Conservation (phyloP, 2,113 vertebrate genomes). For the Actenoides hombroni region DNA sequence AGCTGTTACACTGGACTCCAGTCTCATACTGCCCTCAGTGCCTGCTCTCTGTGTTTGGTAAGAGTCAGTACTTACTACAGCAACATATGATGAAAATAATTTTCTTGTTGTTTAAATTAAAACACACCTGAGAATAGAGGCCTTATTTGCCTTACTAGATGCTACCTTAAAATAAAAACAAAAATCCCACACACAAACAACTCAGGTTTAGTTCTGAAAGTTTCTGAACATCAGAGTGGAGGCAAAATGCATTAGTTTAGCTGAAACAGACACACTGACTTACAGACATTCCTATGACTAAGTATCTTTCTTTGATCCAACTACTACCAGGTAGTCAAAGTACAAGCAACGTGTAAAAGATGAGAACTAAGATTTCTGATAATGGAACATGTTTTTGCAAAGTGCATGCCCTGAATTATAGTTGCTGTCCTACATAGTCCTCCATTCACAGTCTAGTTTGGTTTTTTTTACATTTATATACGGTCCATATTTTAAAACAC, state of each 20-base stretch:
- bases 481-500: background rate
- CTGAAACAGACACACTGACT: background rate
- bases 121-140: background rate
- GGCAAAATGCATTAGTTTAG: background rate
- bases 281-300: rapidly evolving
- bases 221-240: background rate
- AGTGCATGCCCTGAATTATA: background rate
- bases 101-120: background rate
- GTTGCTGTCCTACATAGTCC: too few species aligned
- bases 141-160: background rate
- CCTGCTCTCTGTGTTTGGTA: background rate
- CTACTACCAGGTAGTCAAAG: background rate
- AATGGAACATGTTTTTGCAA: background rate
- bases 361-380: background rate
- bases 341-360: rapidly evolving
- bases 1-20: background rate
- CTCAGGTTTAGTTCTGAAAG: background rate
- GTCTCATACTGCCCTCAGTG: background rate
- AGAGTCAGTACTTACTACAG: background rate
- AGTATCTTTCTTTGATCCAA: background rate
- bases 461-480: background rate
- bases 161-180: background rate
- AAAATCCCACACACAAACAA: background rate
- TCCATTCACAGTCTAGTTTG: background rate
- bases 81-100: rapidly evolving